Evolutionary conservation across 2,888 invertebrate species (phyloP).

Genomic region (Hyalella azteca): DNA sequence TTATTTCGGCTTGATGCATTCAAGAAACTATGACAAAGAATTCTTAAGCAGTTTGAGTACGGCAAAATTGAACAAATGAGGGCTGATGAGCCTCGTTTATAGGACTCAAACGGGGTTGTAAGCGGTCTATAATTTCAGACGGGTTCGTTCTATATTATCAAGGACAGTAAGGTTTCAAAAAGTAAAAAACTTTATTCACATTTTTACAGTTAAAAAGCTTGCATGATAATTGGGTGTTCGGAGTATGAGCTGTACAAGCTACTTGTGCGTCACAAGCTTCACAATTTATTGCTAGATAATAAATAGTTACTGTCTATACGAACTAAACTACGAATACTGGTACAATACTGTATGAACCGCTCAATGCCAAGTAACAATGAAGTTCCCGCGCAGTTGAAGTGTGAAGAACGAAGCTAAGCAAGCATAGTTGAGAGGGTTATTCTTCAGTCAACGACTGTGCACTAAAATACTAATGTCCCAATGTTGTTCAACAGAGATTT

Average conservation of each 20-base stretch:
- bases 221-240: slow-evolving; percentile 1
- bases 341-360: slow-evolving; percentile 23
- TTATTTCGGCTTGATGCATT: too few relatives aligned
- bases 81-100: too few relatives aligned
- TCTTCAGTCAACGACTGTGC: not conserved
- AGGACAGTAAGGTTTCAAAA: not conserved
- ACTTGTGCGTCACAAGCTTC: slow-evolving; percentile 18
- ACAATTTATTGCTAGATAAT: slow-evolving; percentile 27
- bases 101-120: too few relatives aligned
- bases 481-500: not conserved
- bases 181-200: slow-evolving; percentile 24
- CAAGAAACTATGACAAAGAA: too few relatives aligned
- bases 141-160: too few relatives aligned
- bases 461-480: not conserved
- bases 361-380: slow-evolving; percentile 19
- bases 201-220: slow-evolving; percentile 34
- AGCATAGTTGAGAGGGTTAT: not conserved
- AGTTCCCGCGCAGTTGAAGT: not conserved
- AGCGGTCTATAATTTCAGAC: too few relatives aligned
- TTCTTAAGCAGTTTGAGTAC: too few relatives aligned
- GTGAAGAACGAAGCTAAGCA: slow-evolving; percentile 4
- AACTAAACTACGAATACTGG: slow-evolving; percentile 16
- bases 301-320: slow-evolving; percentile 27
- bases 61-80: too few relatives aligned
- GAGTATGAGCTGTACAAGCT: slow-evolving; percentile 21